A percentile compares a stretch with the other conserved stretches of the same genome.
Conservation (phyloP, 2,888 invertebrate species). For the Nycteola revayana region DNA sequence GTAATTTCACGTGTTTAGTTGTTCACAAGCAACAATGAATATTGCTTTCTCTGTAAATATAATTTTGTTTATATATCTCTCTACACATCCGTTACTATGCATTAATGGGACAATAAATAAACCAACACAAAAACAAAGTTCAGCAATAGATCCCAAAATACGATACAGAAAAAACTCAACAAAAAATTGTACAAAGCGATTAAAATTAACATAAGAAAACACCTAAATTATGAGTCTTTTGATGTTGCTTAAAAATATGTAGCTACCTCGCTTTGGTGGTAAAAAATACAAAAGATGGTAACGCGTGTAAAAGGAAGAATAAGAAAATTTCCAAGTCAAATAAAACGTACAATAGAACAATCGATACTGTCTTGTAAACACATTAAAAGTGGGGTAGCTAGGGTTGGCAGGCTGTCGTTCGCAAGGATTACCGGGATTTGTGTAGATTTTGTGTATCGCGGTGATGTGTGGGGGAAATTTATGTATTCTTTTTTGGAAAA, state of each 20-base stretch:
- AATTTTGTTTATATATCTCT: too few species aligned
- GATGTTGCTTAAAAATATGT: slow-evolving; percentile 22
- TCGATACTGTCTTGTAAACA: slow-evolving; percentile 81
- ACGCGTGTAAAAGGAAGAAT: slow-evolving; percentile 53
- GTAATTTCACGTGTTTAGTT: too few species aligned
- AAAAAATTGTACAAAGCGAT: slow-evolving; percentile 21
- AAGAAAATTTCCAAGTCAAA: slow-evolving; percentile 77
- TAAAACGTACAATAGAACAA: slow-evolving; percentile 75
- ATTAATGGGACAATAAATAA: too few species aligned
- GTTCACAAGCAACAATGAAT: too few species aligned
- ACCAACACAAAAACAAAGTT: too few species aligned
- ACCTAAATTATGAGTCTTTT: slow-evolving; percentile 32
- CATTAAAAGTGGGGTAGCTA: slow-evolving; percentile 67
- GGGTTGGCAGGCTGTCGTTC: slow-evolving; percentile 31
- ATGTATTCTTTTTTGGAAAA: too few species aligned
- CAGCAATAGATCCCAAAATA: too few species aligned
- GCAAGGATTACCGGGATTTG: slow-evolving; percentile 24
- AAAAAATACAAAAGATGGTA: slow-evolving; percentile 41
- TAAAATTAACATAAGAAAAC: slow-evolving; percentile 31
- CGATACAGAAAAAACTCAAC: slow-evolving; percentile 4
- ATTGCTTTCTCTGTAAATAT: too few species aligned
- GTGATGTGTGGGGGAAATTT: too few species aligned
- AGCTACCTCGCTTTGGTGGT: slow-evolving; percentile 3
- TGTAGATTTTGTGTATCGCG: background rate
- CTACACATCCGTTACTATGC: too few species aligned